These are phyloP conservation scores for Andinoacara biseriatus DNA, from an alignment of 2,113 vertebrate species.

Conservation along the genomic window DNA sequence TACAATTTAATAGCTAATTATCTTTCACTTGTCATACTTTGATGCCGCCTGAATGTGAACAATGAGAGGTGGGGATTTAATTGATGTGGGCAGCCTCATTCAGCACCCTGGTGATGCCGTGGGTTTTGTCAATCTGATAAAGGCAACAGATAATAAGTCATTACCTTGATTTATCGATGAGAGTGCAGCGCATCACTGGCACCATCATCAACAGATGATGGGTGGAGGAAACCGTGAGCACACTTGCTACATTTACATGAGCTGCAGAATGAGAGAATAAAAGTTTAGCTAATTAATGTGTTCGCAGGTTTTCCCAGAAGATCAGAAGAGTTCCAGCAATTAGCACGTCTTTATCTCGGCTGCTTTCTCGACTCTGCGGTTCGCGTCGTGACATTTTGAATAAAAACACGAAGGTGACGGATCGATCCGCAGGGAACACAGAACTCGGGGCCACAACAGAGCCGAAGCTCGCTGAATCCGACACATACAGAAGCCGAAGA, in stretches of 20 bases:
- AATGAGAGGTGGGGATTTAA: conserved; percentile 69
- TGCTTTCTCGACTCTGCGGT: neutral
- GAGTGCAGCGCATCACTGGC: neutral
- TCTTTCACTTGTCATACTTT: conserved; percentile 70
- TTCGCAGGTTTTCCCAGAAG: conserved; percentile 30
- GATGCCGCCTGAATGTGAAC: conserved; percentile 53
- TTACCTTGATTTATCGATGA: conserved; percentile 55
- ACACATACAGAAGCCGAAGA: neutral
- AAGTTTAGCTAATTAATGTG: conserved; percentile 42
- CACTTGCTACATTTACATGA: neutral
- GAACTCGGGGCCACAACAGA: neutral
- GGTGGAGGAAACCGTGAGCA: conserved; percentile 37
- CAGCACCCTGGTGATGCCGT: conserved; percentile 25
- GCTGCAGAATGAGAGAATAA: conserved; percentile 26
- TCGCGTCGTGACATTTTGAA: neutral
- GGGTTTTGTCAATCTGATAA: conserved; percentile 58
- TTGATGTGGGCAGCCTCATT: conserved; percentile 47
- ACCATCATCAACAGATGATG: conserved; percentile 36
- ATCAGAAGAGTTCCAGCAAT: conserved; percentile 5
- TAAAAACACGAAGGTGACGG: neutral
- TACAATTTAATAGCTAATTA: conserved; percentile 77
- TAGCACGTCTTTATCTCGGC: neutral
- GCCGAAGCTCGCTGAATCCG: accelerated
- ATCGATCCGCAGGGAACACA: neutral
- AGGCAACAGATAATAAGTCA: conserved; percentile 58